Evolutionary conservation across 2,113 vertebrate species (phyloP), one percentile per base, ranked within the genome.

Genomic region (Pithys albifrons): DNA sequence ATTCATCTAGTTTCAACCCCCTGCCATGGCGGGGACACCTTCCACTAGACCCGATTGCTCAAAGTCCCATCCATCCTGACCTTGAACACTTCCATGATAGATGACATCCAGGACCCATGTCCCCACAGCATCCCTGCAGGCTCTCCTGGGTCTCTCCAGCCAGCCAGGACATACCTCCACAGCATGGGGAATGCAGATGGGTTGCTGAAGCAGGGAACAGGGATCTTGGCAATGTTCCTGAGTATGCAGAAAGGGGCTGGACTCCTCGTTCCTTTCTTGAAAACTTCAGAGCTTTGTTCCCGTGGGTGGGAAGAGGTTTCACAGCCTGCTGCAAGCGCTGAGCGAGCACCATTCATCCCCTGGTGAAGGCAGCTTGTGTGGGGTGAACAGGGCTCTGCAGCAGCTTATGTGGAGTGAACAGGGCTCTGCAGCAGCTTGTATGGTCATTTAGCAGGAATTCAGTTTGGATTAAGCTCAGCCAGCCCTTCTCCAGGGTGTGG

Each of bases 211-310:
- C 7, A 41, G 66, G 51, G 73, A 93, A 25, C 29, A 2, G 59
- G 41, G 77, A 84, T 91, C 73, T 87, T 96, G 95, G 95, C 92
- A 89, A 14, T 13, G 52, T 61, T 94, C 43, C 91, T 14, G 24
- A 88, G 85, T 5, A 16, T 59, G 59, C 67, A 70, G 69, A 94
- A 95, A 80, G 86, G 86, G 72, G 81, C 73, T 85, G 80, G 92
- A 78, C 2, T 70, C 81, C 84, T 93, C 11, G 48, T 95, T 96
- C 93, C 78, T 45, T 82, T 78, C 87, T 94, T 91, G 84, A 70
- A 91, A 94, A 96, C 95, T 96, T 87, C 61, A 84, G 92, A 87
- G 91, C 93, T 93, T 49, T 91, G 85, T 93, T 96, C 61, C 87
- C 48, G 92, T 96, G 89, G 93, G 96, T 2, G 95, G 89, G 61